These are phyloP conservation scores for Sisyra terminalis DNA, from an alignment of 2,888 invertebrate species.

Conservation along the genomic window DNA sequence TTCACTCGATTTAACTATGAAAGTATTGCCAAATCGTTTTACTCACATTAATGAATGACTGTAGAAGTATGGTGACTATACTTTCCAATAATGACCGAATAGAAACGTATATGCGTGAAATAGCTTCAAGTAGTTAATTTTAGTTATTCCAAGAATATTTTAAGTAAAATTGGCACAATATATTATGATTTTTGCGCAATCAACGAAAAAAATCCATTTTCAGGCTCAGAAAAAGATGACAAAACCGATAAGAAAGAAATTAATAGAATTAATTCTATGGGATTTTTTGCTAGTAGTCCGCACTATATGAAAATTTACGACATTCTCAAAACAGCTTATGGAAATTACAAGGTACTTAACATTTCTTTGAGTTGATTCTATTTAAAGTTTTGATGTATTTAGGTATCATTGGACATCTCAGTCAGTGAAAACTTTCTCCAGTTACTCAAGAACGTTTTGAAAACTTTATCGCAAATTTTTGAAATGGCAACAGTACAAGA, in stretches of 20 bases:
- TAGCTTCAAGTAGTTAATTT: too few relatives aligned
- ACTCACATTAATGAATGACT: too few relatives aligned
- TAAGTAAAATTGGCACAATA: too few relatives aligned
- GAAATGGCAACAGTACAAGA: conserved; percentile 53
- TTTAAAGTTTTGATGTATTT: conserved; percentile 14
- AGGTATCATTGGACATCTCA: conserved; percentile 63
- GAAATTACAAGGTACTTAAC: conserved; percentile 63
- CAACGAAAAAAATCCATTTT: background rate
- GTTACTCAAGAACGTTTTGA: conserved; percentile 43
- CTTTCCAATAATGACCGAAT: too few relatives aligned
- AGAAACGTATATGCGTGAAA: too few relatives aligned
- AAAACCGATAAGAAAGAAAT: conserved; percentile 21
- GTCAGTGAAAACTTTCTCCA: conserved; percentile 58
- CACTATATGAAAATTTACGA: conserved; percentile 79
- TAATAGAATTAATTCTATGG: conserved; percentile 26
- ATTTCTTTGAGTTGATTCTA: conserved; percentile 5
- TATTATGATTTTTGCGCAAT: too few relatives aligned
- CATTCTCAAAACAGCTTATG: conserved; percentile 61
- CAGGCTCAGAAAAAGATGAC: conserved; percentile 19
- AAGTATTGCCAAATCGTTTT: too few relatives aligned
- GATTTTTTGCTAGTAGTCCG: conserved; percentile 50
- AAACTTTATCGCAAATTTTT: conserved; percentile 49
- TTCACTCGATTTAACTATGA: too few relatives aligned
- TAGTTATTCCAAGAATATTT: too few relatives aligned
- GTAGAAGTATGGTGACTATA: too few relatives aligned